Evolutionary conservation across 2,113 vertebrate genomes (phyloP).

Genomic region (Epinephelus fuscoguttatus): DNA sequence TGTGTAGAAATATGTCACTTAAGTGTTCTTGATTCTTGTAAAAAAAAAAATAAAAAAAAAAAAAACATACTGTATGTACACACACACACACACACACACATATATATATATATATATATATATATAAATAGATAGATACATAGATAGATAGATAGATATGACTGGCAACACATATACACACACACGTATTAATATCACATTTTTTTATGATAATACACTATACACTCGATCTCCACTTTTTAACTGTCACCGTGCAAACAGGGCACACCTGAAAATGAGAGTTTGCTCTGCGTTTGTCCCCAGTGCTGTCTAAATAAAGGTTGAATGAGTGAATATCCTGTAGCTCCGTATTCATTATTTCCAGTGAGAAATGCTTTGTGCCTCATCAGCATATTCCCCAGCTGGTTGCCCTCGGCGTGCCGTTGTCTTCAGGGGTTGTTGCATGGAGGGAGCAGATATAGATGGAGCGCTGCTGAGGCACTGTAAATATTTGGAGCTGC

Average conservation of each 20-base stretch:
- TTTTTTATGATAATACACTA: no score
- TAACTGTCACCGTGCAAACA: constrained; percentile 40
- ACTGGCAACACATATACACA: no score
- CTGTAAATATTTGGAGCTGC: constrained; percentile 76
- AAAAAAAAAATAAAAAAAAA: no score
- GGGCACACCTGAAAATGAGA: constrained; percentile 51
- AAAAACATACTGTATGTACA: no score
- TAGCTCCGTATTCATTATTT: constrained; percentile 66
- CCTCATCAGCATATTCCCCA: constrained; percentile 75
- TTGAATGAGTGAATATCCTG: constrained; percentile 68
- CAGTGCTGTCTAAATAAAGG: constrained; percentile 65
- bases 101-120: no score
- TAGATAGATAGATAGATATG: no score
- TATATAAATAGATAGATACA: no score
- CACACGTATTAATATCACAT: no score
- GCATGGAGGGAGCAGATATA: constrained; percentile 49
- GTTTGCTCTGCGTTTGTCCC: constrained; percentile 34
- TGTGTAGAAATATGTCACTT: not conserved
- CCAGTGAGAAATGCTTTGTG: constrained; percentile 67
- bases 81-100: no score
- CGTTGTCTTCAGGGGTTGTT: constrained; percentile 53
- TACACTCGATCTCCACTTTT: constrained; percentile 4
- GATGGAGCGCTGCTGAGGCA: constrained; percentile 66
- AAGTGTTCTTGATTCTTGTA: not conserved
- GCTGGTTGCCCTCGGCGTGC: constrained; percentile 53